phyloP scores from a whole-genome alignment of 2,797 vertebrate genomes.

The Semotilus atromaculatus region DNA sequence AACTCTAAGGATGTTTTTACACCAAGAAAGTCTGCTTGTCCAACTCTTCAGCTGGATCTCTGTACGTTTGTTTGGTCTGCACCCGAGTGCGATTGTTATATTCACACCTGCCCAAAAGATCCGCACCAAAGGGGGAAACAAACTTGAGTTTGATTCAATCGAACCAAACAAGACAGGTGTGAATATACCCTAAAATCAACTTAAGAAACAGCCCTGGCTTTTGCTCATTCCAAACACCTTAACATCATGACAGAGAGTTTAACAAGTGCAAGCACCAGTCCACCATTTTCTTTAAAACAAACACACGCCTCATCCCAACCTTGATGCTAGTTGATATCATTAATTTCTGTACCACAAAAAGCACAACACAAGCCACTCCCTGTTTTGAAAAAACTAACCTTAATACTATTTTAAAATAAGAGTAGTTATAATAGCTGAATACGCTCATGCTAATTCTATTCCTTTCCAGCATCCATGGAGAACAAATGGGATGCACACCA shows the following conservation, averaged over 20 bases:
- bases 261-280: background rate
- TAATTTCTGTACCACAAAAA: background rate
- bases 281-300: background rate
- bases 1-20: background rate
- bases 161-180: no score
- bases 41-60: no score
- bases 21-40: no score
- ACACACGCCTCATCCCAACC: background rate
- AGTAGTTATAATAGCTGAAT: no score
- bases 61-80: no score
- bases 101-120: no score
- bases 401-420: background rate
- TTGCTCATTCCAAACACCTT: background rate
- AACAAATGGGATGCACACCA: slow-evolving; percentile 28
- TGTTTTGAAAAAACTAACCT: background rate
- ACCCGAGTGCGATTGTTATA: no score
- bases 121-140: no score
- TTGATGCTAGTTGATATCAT: background rate
- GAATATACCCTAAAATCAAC: background rate
- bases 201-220: background rate
- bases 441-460: background rate
- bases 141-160: no score
- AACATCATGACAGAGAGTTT: background rate
- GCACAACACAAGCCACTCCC: background rate
- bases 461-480: slow-evolving; percentile 47